phyloP scores from a whole-genome alignment of 2,888 invertebrate genomes.

The Sepiola atlantica region DNA sequence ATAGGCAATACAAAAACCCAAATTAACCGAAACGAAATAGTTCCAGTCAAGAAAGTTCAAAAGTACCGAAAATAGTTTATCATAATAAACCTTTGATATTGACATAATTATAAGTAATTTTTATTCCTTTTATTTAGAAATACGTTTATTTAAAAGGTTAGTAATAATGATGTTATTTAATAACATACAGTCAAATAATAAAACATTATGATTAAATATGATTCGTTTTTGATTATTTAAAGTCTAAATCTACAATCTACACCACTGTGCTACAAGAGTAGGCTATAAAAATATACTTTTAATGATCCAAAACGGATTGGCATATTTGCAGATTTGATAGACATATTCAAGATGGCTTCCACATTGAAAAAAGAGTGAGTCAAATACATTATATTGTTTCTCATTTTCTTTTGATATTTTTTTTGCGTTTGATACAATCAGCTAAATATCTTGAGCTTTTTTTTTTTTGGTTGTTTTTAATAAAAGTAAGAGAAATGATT shows the following conservation, averaged over 20 bases:
- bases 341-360: neutral
- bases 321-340: neutral
- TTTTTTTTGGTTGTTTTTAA: neutral
- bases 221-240: neutral
- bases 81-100: neutral
- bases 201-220: neutral
- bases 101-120: neutral
- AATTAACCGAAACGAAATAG: no score
- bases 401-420: neutral
- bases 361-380: neutral
- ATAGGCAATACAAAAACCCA: no score
- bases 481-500: neutral
- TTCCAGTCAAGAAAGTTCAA: no score
- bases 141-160: neutral
- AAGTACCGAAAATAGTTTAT: neutral
- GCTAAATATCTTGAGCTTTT: slow-evolving; percentile 32
- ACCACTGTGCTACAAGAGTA: neutral
- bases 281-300: neutral
- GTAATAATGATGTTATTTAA: neutral
- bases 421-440: neutral
- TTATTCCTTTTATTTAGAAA: neutral
- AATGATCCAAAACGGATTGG: neutral
- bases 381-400: neutral
- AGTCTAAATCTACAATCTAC: slow-evolving; percentile 1
- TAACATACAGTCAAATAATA: neutral